Base-by-base conservation (phyloP, 2,797 vertebrate species). In the Emys orbicularis region DNA sequence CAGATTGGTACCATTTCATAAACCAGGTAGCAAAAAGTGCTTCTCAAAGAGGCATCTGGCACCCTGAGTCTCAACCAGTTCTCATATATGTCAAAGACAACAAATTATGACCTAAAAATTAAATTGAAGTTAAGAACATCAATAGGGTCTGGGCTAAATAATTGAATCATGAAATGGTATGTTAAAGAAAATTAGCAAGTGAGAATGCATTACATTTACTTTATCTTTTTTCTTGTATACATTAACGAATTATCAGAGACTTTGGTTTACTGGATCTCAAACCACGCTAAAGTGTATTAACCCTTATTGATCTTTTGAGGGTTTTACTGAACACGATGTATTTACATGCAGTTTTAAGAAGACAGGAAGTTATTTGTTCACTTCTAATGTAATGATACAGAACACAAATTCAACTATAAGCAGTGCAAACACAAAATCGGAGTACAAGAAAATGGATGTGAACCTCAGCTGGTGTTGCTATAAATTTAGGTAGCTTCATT, bases 1-100 rank as follows among this genome's bases (percentile, higher is more conserved):
- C 96, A 97, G 92, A 94, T 96, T 90, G 92, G 95, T 93, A 95
- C 93, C 96, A 95, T 97, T 95, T 82, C 18, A 52, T 5, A 15
- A 94, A 90, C 87, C 93, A 95, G 0, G 44, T 89, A 93, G 82
- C 68, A 85, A 95, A 83, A 25, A 19, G 25, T 50, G 12, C 56
- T 68, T 79, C 83, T 94, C 49, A 93, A 86, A 82, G 95, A 52
- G 83, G 76, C 84, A 77, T 86, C 83, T 90, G 86, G 80, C 76
- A 44, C 90, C 90, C 88, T 95, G 37, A 54, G 82, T 56, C 74
- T 88, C 54, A 87, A 74, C 92, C 54, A 61, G 80, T 90, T 94
- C 83, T 50, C 81, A 57, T 84, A 8, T 94, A 92, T 90, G 49
- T 93, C 86, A 47, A 59, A 59, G 41, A 59, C 47, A 86, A 41